Conservation (phyloP, 2,797 vertebrate genomes). For the Lacerta agilis region DNA sequence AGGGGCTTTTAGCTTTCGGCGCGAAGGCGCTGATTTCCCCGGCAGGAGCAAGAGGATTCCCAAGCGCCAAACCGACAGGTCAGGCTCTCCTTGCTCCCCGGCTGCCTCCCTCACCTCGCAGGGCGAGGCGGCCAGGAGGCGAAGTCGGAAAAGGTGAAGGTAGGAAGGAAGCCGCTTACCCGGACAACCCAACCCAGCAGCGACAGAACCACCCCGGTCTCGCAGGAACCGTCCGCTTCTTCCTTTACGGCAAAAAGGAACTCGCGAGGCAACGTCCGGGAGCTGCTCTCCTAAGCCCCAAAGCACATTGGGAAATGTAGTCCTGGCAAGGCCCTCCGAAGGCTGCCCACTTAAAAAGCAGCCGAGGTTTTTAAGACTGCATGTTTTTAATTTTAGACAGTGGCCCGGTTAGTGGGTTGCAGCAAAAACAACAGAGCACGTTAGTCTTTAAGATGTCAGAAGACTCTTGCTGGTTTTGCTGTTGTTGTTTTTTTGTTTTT, state of each 20-base stretch:
- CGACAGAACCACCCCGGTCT: background rate
- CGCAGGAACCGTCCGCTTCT: background rate
- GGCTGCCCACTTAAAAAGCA: too few species aligned
- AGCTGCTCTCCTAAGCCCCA: background rate
- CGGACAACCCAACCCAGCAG: too few species aligned
- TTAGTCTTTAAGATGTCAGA: too few species aligned
- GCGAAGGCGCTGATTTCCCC: background rate
- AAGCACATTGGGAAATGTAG: slow-evolving; percentile 24
- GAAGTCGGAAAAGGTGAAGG: background rate
- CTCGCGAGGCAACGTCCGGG: background rate
- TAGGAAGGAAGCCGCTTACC: background rate
- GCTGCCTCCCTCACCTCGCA: background rate
- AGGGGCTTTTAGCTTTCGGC: background rate
- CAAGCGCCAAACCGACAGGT: background rate
- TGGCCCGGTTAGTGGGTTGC: too few species aligned
- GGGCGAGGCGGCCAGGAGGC: background rate
- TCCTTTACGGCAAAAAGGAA: background rate
- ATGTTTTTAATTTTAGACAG: too few species aligned
- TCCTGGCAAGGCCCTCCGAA: background rate
- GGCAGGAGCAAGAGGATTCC: background rate
- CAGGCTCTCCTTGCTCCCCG: background rate
- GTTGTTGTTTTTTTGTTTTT: too few species aligned
- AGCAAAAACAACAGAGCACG: too few species aligned
- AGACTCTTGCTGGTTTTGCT: too few species aligned
- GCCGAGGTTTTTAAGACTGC: too few species aligned